A percentile compares a stretch with the other conserved stretches of the same genome.
Evolutionary conservation across 2,797 vertebrate genomes (phyloP).

Genomic region (Anomalospiza imberbis): DNA sequence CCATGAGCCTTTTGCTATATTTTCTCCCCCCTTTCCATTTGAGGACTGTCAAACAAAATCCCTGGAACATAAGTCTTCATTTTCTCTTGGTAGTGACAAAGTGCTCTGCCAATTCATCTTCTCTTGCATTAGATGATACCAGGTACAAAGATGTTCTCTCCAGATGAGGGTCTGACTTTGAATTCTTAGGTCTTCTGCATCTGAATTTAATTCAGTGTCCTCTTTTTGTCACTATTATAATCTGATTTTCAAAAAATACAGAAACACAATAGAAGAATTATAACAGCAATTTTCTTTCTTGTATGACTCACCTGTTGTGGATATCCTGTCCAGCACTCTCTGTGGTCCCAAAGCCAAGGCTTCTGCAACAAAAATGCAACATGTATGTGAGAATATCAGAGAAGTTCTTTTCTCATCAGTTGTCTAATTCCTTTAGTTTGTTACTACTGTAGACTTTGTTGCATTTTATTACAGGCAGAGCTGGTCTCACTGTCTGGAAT

Average conservation of each 20-base stretch:
- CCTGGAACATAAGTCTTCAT: background rate
- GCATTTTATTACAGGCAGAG: background rate
- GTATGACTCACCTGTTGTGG: conserved; percentile 84
- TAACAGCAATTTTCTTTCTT: background rate
- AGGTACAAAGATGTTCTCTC: background rate
- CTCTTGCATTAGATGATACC: background rate
- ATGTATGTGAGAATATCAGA: background rate
- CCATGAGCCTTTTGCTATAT: background rate
- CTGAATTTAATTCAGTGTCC: background rate
- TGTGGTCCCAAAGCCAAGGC: conserved; percentile 88
- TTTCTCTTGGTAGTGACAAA: background rate
- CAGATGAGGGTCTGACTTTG: background rate
- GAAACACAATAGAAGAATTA: background rate
- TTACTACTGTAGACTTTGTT: background rate
- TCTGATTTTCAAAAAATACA: background rate
- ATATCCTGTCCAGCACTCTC: conserved; percentile 87
- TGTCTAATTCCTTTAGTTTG: background rate
- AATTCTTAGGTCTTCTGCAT: background rate
- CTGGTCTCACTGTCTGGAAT: background rate
- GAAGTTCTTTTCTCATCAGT: background rate
- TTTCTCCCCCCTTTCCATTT: background rate
- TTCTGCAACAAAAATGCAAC: conserved; percentile 74
- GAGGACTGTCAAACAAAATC: background rate
- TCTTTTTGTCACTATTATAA: background rate
- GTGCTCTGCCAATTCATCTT: background rate